Base-by-base conservation (phyloP, 1,140 invertebrate species). In the Phthorimaea operculella region DNA sequence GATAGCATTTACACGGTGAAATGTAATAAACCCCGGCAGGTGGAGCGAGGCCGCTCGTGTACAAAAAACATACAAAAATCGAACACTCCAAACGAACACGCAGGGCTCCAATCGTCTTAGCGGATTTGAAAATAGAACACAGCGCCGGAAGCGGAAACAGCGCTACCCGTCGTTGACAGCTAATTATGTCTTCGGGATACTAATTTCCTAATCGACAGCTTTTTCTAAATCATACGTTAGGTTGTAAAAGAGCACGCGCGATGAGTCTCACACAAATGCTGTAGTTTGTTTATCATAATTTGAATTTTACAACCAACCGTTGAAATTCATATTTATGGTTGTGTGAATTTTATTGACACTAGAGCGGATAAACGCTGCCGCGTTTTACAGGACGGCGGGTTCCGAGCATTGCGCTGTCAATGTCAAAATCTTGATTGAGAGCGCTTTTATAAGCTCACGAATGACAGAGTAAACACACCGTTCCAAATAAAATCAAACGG, bases 121-220 rank as follows among this genome's bases (percentile, higher is more conserved):
- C 72, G 62, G 76, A 79, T 80, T 81, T 75, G 68, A 75, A 84
- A 82, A 85, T 80, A 82, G 77, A 82, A 81, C 76, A 55, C 55
- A 60, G 55, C 63, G 60, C 62, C 68, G 79, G 77, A 81, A 83
- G 58, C 78, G 79, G 77, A 80, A 78, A 78, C 76, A 68, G 64
- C 67, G 69, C 67, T 64, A 68, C 66, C 65, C 69, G 63, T 65
- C 63, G 81, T 72, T 80, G 82, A 83, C 79, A 78, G 82, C 74
- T 79, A 77, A 83, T 85, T 82, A 76, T 76, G 73, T 83, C 70
- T 74, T 66, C 65, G 72, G 51, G 62, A 70, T 63, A 67, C 70
- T 74, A 73, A 79, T 81, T 83, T 74, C 70, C 72, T 68, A 79
- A 81, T 84, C 78, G 78, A 76, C 73, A 79, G 63, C 57, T 76